These are phyloP conservation scores for Cantharis rufa DNA, from an alignment of 2,888 invertebrate genomes.

Conservation along the genomic window DNA sequence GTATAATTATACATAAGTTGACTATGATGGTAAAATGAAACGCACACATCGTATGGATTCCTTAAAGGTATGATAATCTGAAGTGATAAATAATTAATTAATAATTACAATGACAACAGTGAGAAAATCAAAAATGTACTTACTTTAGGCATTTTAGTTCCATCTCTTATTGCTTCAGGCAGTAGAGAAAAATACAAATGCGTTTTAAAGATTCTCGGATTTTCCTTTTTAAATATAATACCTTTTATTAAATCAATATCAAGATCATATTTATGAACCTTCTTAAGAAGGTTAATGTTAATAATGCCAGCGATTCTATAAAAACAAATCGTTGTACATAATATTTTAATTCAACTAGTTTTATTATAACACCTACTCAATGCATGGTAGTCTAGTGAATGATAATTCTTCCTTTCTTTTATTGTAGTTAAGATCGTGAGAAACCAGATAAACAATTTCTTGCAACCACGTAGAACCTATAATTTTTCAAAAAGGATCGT, in stretches of 20 bases:
- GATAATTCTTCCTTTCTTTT: slow-evolving; percentile 59
- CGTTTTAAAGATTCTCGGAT: slow-evolving; percentile 63
- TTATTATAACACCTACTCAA: slow-evolving; percentile 58
- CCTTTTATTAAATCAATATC: neutral
- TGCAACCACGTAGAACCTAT: slow-evolving; percentile 78
- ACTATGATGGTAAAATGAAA: neutral
- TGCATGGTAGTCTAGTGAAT: slow-evolving; percentile 69
- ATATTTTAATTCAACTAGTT: neutral
- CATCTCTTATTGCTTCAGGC: slow-evolving; percentile 56
- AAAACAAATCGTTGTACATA: neutral
- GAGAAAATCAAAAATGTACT: neutral
- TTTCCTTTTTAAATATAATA: slow-evolving; percentile 44
- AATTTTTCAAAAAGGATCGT: neutral
- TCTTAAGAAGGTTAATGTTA: neutral
- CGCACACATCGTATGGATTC: neutral
- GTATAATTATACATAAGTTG: neutral
- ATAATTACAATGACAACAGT: too few species aligned
- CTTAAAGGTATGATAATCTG: neutral
- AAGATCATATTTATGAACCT: neutral
- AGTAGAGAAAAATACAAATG: slow-evolving; percentile 66
- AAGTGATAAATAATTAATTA: neutral
- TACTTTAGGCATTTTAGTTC: slow-evolving; percentile 39
- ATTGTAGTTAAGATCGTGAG: slow-evolving; percentile 65
- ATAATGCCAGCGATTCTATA: neutral
- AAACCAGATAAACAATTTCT: slow-evolving; percentile 74